Conservation (phyloP, 2,797 vertebrate species). For the Basileuterus tristriatus region DNA sequence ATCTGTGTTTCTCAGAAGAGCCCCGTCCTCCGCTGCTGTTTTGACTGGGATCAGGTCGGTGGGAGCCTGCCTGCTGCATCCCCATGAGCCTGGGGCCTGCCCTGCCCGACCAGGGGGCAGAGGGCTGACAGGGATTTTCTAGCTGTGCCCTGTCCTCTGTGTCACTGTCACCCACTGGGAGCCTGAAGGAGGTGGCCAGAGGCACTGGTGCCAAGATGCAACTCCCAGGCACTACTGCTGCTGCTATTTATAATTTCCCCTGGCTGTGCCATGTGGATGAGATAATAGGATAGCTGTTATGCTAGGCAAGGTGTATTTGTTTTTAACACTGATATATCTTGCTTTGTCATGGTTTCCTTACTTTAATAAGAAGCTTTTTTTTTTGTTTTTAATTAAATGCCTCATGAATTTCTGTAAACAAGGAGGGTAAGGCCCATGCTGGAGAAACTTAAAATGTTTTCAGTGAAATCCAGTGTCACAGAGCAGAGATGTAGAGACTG, state of each 20-base stretch:
- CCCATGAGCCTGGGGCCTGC: rapidly evolving
- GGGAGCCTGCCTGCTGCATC: background rate
- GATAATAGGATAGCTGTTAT: slow-evolving; percentile 32
- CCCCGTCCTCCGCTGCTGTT: background rate
- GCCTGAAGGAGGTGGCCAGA: slow-evolving; percentile 5
- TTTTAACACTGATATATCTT: background rate
- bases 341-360: slow-evolving; percentile 8
- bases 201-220: background rate
- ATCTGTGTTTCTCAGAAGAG: background rate
- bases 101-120: background rate
- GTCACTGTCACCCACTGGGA: background rate
- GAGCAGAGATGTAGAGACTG: background rate
- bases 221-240: slow-evolving; percentile 23
- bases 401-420: background rate
- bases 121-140: background rate
- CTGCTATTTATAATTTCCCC: slow-evolving; percentile 36
- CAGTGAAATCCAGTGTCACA: background rate
- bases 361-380: background rate
- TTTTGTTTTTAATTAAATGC: background rate
- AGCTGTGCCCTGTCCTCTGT: background rate
- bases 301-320: slow-evolving; percentile 2
- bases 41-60: rapidly evolving
- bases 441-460: background rate
- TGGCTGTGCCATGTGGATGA: slow-evolving; percentile 13
- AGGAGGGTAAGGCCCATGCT: background rate